Evolutionary conservation across 53 echinoderm and acorn worm species (phyloP).

Genomic region (Patiria pectinifera): DNA sequence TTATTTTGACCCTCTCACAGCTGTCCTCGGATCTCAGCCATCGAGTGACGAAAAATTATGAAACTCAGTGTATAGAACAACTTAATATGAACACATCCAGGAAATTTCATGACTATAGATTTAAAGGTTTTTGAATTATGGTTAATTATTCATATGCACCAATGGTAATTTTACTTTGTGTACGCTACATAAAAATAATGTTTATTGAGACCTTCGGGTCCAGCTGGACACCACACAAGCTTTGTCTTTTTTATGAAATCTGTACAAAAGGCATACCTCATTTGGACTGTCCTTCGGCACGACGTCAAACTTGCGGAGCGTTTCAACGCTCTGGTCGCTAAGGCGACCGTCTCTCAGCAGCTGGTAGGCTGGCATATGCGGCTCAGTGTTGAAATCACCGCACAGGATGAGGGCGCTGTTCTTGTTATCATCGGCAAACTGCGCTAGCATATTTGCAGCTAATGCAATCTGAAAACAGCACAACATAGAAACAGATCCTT

Average conservation of each 20-base stretch:
- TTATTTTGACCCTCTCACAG: too few species aligned
- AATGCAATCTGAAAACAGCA: slow-evolving; percentile 25
- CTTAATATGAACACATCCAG: too few species aligned
- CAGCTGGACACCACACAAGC: too few species aligned
- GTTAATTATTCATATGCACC: too few species aligned
- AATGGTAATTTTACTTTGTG: too few species aligned
- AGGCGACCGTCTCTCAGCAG: slow-evolving; percentile 74
- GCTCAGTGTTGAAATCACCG: slow-evolving; percentile 92
- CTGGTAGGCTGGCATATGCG: slow-evolving; percentile 83
- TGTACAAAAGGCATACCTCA: background rate
- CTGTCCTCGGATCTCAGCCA: too few species aligned
- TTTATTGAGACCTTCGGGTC: too few species aligned
- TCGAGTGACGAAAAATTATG: too few species aligned
- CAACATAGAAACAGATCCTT: background rate
- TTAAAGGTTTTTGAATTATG: too few species aligned
- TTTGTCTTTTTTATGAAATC: background rate
- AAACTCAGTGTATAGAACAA: too few species aligned
- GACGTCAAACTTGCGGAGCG: slow-evolving; percentile 33
- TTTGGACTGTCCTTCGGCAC: background rate
- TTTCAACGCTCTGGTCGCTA: slow-evolving; percentile 34
- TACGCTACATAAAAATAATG: too few species aligned
- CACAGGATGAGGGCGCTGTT: slow-evolving; percentile 74
- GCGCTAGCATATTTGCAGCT: slow-evolving; percentile 7
- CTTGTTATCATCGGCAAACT: slow-evolving; percentile 12
- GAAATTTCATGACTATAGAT: too few species aligned